Percentiles rank a stretch among this genome's conserved stretches.
These are phyloP conservation scores for Ctenoplectra terminalis DNA, from an alignment of 1,140 invertebrate genomes.

Conservation along the genomic window DNA sequence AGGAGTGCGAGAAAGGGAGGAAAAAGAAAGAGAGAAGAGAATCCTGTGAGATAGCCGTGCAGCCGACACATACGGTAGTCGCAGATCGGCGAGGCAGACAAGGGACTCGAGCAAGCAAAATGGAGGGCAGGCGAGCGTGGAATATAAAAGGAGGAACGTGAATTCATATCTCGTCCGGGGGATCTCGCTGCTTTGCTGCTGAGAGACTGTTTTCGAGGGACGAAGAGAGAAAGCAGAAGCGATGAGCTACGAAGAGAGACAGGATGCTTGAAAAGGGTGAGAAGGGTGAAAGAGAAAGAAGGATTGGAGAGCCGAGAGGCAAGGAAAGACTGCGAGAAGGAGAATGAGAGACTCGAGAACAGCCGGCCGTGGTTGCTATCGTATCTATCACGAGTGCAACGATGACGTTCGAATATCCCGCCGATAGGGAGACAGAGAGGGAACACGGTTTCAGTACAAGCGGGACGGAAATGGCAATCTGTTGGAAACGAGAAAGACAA, in stretches of 20 bases:
- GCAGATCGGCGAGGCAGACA: slow-evolving; percentile 81
- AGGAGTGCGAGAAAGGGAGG: slow-evolving; percentile 13
- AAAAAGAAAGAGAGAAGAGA: slow-evolving; percentile 34
- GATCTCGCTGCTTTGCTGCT: slow-evolving; percentile 81
- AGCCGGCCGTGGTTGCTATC: slow-evolving; percentile 56
- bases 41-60: slow-evolving; percentile 71
- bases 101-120: slow-evolving; percentile 80
- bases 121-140: slow-evolving; percentile 81
- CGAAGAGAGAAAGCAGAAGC: slow-evolving; percentile 44
- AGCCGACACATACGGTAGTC: slow-evolving; percentile 82
- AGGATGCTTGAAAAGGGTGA: slow-evolving; percentile 10
- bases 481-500: background rate
- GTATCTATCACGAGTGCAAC: slow-evolving; percentile 40
- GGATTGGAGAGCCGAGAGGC: slow-evolving; percentile 57
- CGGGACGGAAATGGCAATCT: slow-evolving; percentile 9
- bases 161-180: slow-evolving; percentile 82
- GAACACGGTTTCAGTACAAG: background rate
- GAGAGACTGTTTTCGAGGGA: slow-evolving; percentile 81
- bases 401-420: slow-evolving; percentile 40
- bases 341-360: slow-evolving; percentile 56
- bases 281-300: slow-evolving; percentile 44
- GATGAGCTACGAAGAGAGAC: background rate
- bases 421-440: background rate
- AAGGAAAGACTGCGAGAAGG: slow-evolving; percentile 55
- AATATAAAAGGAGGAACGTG: slow-evolving; percentile 82